Evolutionary conservation across 1,140 invertebrate species (phyloP), one percentile per base, ranked within the genome.

Genomic region (Bombus impatiens): DNA sequence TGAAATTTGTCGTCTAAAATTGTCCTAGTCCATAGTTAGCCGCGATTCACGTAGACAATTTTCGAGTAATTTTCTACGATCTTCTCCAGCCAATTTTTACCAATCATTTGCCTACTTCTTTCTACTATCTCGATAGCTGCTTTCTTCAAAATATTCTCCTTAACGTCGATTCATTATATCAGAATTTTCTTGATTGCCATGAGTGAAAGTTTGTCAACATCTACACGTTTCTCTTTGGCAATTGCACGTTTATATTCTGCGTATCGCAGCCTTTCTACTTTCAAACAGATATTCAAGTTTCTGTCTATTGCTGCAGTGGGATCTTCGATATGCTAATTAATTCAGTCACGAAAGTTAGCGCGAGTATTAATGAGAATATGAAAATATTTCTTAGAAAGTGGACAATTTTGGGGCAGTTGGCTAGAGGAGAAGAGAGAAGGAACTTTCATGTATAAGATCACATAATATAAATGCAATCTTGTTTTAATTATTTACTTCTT

Each of bases 1-100:
- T 75, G n/a, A 75, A 75, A 75, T 47, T 75, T 75, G n/a, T 75
- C 47, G 42, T 37, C 72, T 75, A 75, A 47, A 75, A 75, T 75
- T 42, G 42, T 47, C 18, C n/a, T 22, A 32, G 18, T 3, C n/a
- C 42, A 3, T 53, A 12, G 25, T 37, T 15, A 28, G 10, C 40
- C 1, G 25, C 42, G 40, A 71, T 40, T 42, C 9, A 37, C 15
- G 2, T 2, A 35, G 32, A 47, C 5, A 47, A 47, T 47, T 47
- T 47, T 47, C 47, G 15, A 47, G 9, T 9, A 70, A 70, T 70
- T 40, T 40, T 35, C 68, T 25, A 12, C 9, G 3, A 37, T 40
- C 47, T 35, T 35, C 22, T 0, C 2, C 32, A 22, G 2, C 68
- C 22, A 37, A 28, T 35, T 22, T 6, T n/a, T 28, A 42, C 1